Percentiles rank a stretch among this genome's conserved stretches.
Conservation (phyloP, 2,888 invertebrate species). For the Acanthoscelides obtectus region DNA sequence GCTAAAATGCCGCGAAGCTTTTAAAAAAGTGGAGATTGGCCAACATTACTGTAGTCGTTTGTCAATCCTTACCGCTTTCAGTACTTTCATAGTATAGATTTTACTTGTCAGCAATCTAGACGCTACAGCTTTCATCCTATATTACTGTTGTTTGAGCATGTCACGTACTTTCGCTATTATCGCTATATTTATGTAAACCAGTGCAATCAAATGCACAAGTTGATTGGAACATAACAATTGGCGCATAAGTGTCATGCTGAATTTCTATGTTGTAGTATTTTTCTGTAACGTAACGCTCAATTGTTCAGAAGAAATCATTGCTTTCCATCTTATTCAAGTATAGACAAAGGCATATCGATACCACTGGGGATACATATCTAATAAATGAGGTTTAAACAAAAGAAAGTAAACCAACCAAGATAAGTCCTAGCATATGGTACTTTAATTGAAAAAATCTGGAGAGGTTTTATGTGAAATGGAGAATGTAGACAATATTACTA, state of each 20-base stretch:
- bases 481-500: not conserved
- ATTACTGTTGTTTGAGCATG: not conserved
- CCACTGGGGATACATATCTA: not conserved
- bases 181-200: not conserved
- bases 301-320: not conserved
- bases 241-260: not conserved
- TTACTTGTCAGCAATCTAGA: not conserved
- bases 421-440: not conserved
- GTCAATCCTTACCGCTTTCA: too few relatives aligned
- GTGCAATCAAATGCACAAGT: not conserved
- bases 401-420: not conserved
- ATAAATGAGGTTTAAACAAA: not conserved
- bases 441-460: not conserved
- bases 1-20: too few relatives aligned
- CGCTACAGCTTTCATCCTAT: not conserved
- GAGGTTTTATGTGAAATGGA: not conserved
- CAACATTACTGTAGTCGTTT: too few relatives aligned
- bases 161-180: not conserved
- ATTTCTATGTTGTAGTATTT: not conserved
- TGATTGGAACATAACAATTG: not conserved
- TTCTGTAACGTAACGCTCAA: not conserved
- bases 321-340: not conserved
- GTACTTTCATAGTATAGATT: too few relatives aligned
- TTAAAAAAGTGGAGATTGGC: too few relatives aligned
- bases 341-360: not conserved